Evolutionary conservation across 2,888 invertebrate species (phyloP).

Genomic region (Habrosyne pyritoides): DNA sequence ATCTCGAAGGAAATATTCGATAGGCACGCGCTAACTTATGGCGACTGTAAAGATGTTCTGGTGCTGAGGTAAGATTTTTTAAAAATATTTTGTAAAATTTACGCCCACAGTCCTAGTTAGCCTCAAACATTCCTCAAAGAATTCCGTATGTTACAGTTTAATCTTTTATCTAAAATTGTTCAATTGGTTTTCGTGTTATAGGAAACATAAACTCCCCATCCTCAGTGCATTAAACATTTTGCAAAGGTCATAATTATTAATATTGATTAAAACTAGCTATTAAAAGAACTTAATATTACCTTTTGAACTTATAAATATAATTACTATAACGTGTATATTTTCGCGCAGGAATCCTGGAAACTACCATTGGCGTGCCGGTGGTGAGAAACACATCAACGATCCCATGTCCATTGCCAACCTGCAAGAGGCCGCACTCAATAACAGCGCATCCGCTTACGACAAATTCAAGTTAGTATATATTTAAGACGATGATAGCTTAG

Average conservation of each 20-base stretch:
- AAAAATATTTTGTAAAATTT: not conserved
- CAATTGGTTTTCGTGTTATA: too few relatives aligned
- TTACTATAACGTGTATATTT: not conserved
- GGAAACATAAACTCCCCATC: too few relatives aligned
- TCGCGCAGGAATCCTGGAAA: conserved; percentile 92
- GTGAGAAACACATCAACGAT: conserved; percentile 99
- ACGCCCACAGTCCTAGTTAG: too few relatives aligned
- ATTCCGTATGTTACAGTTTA: too few relatives aligned
- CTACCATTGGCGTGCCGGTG: conserved; percentile 98
- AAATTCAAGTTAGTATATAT: conserved; percentile 78
- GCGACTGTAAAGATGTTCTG: conserved; percentile 86
- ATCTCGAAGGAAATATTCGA: conserved; percentile 93
- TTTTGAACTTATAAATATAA: too few relatives aligned
- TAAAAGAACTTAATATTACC: too few relatives aligned
- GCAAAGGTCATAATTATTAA: too few relatives aligned
- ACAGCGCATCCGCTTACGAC: conserved; percentile 92
- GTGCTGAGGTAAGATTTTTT: conserved; percentile 83
- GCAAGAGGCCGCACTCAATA: conserved; percentile 94
- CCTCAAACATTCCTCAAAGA: too few relatives aligned
- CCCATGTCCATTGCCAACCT: conserved; percentile 89
- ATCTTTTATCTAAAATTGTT: too few relatives aligned
- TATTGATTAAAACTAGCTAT: too few relatives aligned
- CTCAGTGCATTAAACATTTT: too few relatives aligned
- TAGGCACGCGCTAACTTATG: conserved; percentile 91
- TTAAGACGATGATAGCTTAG: too few relatives aligned